Base-by-base conservation (phyloP, 2,113 vertebrate genomes). In the Ciconia boyciana region DNA sequence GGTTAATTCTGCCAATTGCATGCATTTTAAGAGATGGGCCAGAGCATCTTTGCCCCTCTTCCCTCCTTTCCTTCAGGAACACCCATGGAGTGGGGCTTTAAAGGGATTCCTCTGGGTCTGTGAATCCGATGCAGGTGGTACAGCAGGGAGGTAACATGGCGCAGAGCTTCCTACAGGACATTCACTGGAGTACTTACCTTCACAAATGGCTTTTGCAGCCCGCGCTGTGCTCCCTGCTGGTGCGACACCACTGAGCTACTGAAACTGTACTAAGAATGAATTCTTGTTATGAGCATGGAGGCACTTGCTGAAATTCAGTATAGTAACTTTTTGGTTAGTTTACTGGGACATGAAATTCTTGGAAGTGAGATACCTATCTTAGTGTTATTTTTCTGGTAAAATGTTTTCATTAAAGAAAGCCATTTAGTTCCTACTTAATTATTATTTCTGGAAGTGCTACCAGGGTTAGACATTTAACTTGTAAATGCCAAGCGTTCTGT, bases 1-100 rank as follows among this genome's bases (percentile, higher is more conserved):
- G 52, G 13, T 24, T 26, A 18, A 32, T 57, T 52, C 77, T 75
- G 65, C 39, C 39, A 24, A 1, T 0, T 15, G 32, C 17, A 9
- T 1, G 6, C 14, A 10, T 62, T 92, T 31, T 26, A 60, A 68
- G 48, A 58, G 61, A 24, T 16, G 20, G 11, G 9, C 15, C 26
- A 46, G 25, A 26, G 19, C 3, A 15, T 64, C 75, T 79, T 79
- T 49, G 28, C 25, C 43, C 4, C 16, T 57, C 11, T 62, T 70
- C 43, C 34, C 51, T 71, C 41, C 28, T 64, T 65, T 20, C 36
- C 70, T 62, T 71, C 79, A 85, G 61, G 70, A 90, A 34, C 8
- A 21, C 12, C 31, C 70, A 34, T 0, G 0, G 46, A 75, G 21
- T 6, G 70, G 32, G 8, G 19, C 5, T 68, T 62, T 5, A 25